These are phyloP conservation scores for Pangasius djambal DNA, from an alignment of 2,797 vertebrate species.

Conservation along the genomic window DNA sequence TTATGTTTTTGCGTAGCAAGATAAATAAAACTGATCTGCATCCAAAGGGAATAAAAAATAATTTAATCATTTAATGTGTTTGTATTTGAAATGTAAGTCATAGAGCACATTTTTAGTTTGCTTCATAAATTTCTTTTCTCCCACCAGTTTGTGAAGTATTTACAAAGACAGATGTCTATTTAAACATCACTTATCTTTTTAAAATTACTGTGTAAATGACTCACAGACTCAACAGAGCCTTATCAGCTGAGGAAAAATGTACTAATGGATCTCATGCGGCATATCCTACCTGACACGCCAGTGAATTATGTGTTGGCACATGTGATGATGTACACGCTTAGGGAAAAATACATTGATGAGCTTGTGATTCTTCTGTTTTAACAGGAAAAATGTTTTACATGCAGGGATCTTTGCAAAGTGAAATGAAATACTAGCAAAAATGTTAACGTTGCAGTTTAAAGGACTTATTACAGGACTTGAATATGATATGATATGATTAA, in stretches of 20 bases:
- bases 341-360: background rate
- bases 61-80: background rate
- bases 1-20: background rate
- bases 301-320: conserved; percentile 22
- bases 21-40: conserved; percentile 10
- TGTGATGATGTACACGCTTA: conserved; percentile 1
- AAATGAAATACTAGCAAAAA: background rate
- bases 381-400: background rate
- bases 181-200: conserved; percentile 25
- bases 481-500: background rate
- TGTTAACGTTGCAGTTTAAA: background rate
- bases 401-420: background rate
- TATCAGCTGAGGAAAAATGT: conserved; percentile 38
- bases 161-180: background rate
- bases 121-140: background rate
- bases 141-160: background rate
- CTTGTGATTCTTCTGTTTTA: background rate
- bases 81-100: conserved; percentile 15
- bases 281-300: background rate
- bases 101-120: background rate
- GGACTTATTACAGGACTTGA: background rate
- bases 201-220: conserved; percentile 6
- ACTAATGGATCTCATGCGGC: conserved; percentile 37
- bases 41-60: background rate
- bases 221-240: background rate